phyloP scores from a whole-genome alignment of 2,113 vertebrate genomes.

The Eolophus roseicapilla region DNA sequence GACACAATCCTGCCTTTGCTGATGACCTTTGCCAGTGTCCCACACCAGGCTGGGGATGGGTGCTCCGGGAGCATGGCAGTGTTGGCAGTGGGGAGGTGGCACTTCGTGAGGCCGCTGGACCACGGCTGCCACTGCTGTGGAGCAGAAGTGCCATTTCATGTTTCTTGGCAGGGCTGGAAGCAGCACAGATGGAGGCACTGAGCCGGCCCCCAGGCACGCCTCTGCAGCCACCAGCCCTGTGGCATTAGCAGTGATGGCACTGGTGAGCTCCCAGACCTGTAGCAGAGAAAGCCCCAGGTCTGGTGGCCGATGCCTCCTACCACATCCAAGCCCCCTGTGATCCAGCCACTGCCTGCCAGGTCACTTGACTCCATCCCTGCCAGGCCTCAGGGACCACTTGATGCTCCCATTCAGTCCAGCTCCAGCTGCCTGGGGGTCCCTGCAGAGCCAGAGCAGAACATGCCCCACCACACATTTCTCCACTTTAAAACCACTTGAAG shows the following conservation, averaged over 20 bases:
- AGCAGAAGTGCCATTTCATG: slow-evolving; percentile 50
- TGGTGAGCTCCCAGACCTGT: accelerated
- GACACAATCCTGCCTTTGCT: neutral
- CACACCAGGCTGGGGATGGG: accelerated
- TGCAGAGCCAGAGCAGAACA: neutral
- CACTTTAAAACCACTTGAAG: neutral
- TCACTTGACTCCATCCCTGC: neutral
- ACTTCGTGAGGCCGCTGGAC: neutral
- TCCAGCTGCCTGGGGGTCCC: accelerated
- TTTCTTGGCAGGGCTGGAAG: slow-evolving; percentile 42
- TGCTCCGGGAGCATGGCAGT: accelerated
- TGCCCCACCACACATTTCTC: neutral
- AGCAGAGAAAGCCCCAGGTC: neutral
- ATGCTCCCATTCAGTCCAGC: neutral
- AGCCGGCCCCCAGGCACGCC: neutral
- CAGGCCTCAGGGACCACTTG: neutral
- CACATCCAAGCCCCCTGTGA: neutral
- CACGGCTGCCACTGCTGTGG: neutral
- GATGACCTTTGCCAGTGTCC: neutral
- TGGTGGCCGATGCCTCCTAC: neutral
- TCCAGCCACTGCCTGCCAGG: neutral
- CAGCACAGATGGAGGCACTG: slow-evolving; percentile 22
- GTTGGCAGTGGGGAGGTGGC: neutral
- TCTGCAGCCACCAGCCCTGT: neutral
- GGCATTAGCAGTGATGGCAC: neutral